Conservation (phyloP, 2,113 vertebrate species). For the Eptesicus fuscus region DNA sequence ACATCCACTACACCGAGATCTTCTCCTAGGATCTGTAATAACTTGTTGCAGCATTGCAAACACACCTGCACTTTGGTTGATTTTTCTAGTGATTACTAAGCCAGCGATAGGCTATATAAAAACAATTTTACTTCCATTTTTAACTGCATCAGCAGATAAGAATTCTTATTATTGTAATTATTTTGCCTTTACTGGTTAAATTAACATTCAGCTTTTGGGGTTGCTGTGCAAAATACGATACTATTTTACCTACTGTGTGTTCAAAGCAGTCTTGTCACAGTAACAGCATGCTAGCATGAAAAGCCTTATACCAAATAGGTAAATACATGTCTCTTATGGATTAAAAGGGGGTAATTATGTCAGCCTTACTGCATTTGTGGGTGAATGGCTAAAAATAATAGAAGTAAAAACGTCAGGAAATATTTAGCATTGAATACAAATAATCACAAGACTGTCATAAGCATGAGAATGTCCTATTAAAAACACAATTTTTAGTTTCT, state of each 20-base stretch:
- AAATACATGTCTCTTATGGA: conserved; percentile 83
- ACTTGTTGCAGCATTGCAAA: not conserved
- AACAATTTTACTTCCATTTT: conserved; percentile 78
- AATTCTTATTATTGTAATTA: conserved; percentile 82
- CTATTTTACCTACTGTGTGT: conserved; percentile 85
- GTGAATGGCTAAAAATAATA: conserved; percentile 81
- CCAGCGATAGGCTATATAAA: conserved; percentile 64
- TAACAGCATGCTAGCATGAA: conserved; percentile 82
- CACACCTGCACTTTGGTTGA: conserved; percentile 48
- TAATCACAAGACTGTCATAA: conserved; percentile 45
- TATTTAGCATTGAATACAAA: conserved; percentile 65
- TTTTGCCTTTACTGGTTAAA: conserved; percentile 85
- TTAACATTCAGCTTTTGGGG: conserved; percentile 83
- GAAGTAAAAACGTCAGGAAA: conserved; percentile 78
- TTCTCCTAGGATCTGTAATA: not conserved
- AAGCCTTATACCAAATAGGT: conserved; percentile 84
- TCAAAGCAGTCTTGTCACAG: conserved; percentile 85
- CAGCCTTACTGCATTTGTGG: conserved; percentile 80
- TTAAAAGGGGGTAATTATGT: conserved; percentile 83
- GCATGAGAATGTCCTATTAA: conserved; percentile 13
- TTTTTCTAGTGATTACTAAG: conserved; percentile 76
- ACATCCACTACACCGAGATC: not conserved
- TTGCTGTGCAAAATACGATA: conserved; percentile 81
- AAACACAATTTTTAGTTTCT: conserved; percentile 49
- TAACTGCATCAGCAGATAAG: conserved; percentile 81